A percentile compares a stretch with the other conserved stretches of the same genome.
These are phyloP conservation scores for Cephus rjabovi DNA, from an alignment of 2,888 invertebrate species.

Conservation along the genomic window DNA sequence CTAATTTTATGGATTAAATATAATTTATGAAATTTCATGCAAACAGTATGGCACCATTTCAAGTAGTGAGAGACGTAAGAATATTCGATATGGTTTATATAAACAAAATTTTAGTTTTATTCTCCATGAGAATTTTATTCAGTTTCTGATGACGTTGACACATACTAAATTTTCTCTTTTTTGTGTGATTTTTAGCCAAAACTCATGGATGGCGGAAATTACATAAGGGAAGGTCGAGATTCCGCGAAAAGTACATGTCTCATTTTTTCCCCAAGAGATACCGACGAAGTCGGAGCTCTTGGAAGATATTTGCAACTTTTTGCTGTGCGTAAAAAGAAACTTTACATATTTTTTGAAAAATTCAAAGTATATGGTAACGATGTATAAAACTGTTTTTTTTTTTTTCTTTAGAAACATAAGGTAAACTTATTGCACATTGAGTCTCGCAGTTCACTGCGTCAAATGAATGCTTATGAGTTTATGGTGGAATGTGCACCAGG, in stretches of 20 bases:
- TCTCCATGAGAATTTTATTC: too few relatives aligned
- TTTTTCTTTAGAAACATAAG: constrained; percentile 57
- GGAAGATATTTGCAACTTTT: constrained; percentile 91
- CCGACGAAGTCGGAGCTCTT: constrained; percentile 87
- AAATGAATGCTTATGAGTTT: constrained; percentile 87
- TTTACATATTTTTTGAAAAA: neutral
- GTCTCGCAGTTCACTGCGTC: constrained; percentile 87
- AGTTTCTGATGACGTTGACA: neutral
- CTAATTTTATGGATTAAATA: too few relatives aligned
- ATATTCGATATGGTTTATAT: too few relatives aligned
- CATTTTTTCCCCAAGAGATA: constrained; percentile 87
- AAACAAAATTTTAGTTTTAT: too few relatives aligned
- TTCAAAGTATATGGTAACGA: too few relatives aligned
- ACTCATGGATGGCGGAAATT: constrained; percentile 84
- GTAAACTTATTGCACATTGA: constrained; percentile 95
- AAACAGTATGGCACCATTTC: too few relatives aligned
- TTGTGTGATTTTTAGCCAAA: constrained; percentile 73
- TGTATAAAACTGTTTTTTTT: neutral
- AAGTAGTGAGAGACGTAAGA: too few relatives aligned
- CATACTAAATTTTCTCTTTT: constrained; percentile 13
- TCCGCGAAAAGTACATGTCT: constrained; percentile 83
- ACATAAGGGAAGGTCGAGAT: constrained; percentile 84
- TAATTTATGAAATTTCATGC: too few relatives aligned
- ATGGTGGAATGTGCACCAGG: constrained; percentile 91
- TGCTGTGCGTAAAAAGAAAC: constrained; percentile 70